A percentile compares a stretch with the other conserved stretches of the same genome.
phyloP scores from a whole-genome alignment of 2,113 vertebrate species.

The Notarius quadriscutis region DNA sequence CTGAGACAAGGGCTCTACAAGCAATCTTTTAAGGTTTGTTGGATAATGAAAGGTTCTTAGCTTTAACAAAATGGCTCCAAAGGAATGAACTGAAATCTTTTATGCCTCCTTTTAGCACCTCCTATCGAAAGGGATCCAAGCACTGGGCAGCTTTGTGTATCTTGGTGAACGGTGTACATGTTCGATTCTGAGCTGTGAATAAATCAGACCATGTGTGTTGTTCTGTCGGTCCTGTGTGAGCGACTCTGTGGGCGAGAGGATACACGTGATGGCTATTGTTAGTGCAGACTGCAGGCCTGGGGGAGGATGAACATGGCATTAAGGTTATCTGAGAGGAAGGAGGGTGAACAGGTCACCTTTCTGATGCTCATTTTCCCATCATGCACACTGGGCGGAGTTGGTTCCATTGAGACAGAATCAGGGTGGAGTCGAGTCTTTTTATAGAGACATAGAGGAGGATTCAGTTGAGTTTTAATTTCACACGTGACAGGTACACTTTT shows the following conservation, averaged over 20 bases:
- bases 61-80: not conserved
- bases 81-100: not conserved
- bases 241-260: conserved; percentile 36
- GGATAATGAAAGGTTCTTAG: not conserved
- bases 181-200: conserved; percentile 7
- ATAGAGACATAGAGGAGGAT: not conserved
- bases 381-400: not conserved
- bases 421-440: not conserved
- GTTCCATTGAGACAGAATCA: not conserved
- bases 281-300: conserved; percentile 11
- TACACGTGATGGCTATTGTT: conserved; percentile 41
- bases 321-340: conserved; percentile 30
- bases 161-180: not conserved
- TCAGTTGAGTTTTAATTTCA: conserved; percentile 11
- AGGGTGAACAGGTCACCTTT: not conserved
- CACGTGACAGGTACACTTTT: not conserved
- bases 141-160: not conserved
- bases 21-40: not conserved
- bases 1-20: not conserved
- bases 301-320: conserved; percentile 23
- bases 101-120: not conserved
- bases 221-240: not conserved
- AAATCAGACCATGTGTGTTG: not conserved
- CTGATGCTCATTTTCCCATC: conserved; percentile 6
- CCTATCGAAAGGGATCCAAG: not conserved